phyloP scores from a whole-genome alignment of 2,888 invertebrate species.

The Eueremaeus valkanovi region DNA sequence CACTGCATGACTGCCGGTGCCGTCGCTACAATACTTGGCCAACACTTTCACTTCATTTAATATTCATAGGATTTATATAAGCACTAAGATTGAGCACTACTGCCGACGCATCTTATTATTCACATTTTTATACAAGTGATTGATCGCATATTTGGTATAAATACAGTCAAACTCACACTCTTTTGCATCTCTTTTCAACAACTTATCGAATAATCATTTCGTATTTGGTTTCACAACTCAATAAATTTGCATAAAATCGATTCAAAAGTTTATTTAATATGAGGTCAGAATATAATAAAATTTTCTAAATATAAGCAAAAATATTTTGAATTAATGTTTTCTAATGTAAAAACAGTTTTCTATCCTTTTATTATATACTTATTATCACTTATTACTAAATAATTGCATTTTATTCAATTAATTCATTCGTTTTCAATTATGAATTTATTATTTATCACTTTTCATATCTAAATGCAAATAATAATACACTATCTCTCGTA shows the following conservation, averaged over 20 bases:
- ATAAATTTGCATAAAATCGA: slow-evolving; percentile 26
- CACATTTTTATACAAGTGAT: slow-evolving; percentile 11
- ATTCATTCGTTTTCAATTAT: no score
- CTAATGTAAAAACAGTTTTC: no score
- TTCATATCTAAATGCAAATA: no score
- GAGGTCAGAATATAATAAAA: no score
- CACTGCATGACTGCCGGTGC: slow-evolving; percentile 9
- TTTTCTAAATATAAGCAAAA: no score
- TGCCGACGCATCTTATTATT: not conserved
- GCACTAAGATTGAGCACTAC: slow-evolving; percentile 24
- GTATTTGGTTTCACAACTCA: not conserved
- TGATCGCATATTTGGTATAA: slow-evolving; percentile 19
- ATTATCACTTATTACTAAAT: no score
- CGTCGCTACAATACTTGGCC: not conserved
- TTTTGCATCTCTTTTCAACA: not conserved
- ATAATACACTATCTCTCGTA: no score
- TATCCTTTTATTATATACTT: no score
- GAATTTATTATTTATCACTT: no score
- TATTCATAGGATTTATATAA: slow-evolving; percentile 34
- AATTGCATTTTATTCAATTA: no score
- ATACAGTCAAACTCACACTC: not conserved
- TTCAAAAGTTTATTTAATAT: not conserved
- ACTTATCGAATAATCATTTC: slow-evolving; percentile 1
- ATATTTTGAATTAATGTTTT: no score
- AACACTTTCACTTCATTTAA: not conserved